Percentiles rank a stretch among this genome's conserved stretches.
Conservation (phyloP, 1,140 invertebrate species). For the Brachionus rubens region DNA sequence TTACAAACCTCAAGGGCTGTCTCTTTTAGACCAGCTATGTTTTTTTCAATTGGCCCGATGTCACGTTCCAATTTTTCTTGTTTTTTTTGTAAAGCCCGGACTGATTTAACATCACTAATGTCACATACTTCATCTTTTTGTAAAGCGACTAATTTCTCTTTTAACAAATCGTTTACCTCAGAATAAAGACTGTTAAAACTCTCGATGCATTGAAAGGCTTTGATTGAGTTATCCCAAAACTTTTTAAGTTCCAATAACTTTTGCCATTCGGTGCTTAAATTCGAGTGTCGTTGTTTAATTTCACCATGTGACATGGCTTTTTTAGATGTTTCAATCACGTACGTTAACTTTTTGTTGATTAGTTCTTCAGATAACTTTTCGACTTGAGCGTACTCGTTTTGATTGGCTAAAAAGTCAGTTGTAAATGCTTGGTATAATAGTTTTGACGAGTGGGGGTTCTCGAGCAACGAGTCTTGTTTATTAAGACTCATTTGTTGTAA, state of each 20-base stretch:
- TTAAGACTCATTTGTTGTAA: constrained; percentile 73
- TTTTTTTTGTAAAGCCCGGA: constrained; percentile 26
- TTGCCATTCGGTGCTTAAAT: neutral
- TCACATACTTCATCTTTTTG: constrained; percentile 9
- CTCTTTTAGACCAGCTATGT: neutral
- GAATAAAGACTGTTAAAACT: constrained; percentile 19
- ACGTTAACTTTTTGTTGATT: constrained; percentile 51
- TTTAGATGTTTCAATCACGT: constrained; percentile 7
- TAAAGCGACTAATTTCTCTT: constrained; percentile 9
- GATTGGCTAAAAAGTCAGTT: constrained; percentile 87
- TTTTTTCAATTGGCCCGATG: constrained; percentile 32
- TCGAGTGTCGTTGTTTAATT: neutral
- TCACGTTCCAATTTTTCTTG: constrained; percentile 42
- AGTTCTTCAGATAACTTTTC: constrained; percentile 77
- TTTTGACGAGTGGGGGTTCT: constrained; percentile 87
- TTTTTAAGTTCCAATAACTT: constrained; percentile 37
- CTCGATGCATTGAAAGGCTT: constrained; percentile 42
- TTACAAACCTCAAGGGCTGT: constrained; percentile 9
- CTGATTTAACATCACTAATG: constrained; percentile 10
- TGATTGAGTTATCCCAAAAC: constrained; percentile 39
- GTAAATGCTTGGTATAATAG: constrained; percentile 77
- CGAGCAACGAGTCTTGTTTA: constrained; percentile 73
- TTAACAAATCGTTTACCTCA: constrained; percentile 27
- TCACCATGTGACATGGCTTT: constrained; percentile 27
- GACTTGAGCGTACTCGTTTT: constrained; percentile 80